phyloP scores from a whole-genome alignment of 2,113 vertebrate species.

The Austrofundulus limnaeus region DNA sequence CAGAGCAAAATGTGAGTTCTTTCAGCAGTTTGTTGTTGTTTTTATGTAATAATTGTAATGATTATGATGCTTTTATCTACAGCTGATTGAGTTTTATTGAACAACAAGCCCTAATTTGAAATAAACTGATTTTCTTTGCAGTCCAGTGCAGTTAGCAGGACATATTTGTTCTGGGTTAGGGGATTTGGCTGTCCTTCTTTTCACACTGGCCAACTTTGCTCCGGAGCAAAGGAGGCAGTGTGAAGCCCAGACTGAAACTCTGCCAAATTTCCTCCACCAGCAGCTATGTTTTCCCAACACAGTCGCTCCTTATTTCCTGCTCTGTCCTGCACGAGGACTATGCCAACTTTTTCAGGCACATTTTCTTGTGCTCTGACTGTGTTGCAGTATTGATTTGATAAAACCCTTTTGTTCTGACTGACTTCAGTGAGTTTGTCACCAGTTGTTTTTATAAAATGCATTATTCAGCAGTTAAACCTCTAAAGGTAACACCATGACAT shows the following conservation, averaged over 20 bases:
- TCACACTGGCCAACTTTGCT: constrained; percentile 51
- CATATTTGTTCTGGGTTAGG: constrained; percentile 54
- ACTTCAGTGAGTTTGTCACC: constrained; percentile 6
- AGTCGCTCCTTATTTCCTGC: constrained; percentile 33
- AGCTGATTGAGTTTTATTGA: not conserved
- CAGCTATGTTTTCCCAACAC: constrained; percentile 35
- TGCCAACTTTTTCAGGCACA: constrained; percentile 32
- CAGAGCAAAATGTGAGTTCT: not conserved
- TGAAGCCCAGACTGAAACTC: constrained; percentile 51
- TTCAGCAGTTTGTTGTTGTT: too few relatives aligned
- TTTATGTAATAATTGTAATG: not conserved
- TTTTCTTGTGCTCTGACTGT: not conserved
- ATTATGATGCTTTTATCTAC: not conserved
- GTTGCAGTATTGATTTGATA: not conserved
- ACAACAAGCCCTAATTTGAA: not conserved
- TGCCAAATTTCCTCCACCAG: constrained; percentile 59
- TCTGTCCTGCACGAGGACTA: constrained; percentile 33
- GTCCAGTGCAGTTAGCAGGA: constrained; percentile 37
- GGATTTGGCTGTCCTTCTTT: constrained; percentile 63
- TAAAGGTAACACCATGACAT: too few relatives aligned
- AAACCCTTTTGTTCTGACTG: not conserved
- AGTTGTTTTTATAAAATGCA: too few relatives aligned
- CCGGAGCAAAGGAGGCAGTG: constrained; percentile 58
- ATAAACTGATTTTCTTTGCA: constrained; percentile 23
- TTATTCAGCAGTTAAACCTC: too few relatives aligned